Evolutionary conservation across 2,113 vertebrate genomes (phyloP).

Genomic region (Nettapus auritus): DNA sequence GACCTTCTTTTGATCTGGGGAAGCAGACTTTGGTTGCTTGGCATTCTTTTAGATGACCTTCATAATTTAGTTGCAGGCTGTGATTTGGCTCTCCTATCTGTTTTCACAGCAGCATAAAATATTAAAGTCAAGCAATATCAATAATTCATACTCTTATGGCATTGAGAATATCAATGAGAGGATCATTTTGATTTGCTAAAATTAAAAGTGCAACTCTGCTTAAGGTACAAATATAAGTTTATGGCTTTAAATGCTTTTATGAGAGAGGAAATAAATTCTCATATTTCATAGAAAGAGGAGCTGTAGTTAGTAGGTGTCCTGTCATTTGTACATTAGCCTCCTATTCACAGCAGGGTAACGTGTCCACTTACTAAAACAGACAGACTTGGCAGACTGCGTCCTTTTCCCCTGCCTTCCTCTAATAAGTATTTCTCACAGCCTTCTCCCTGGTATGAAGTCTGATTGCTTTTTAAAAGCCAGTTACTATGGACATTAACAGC

Average conservation of each 20-base stretch:
- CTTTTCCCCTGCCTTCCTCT: background rate
- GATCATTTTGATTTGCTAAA: slow-evolving; percentile 38
- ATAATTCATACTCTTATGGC: slow-evolving; percentile 61
- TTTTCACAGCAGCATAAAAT: slow-evolving; percentile 57
- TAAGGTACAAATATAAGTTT: slow-evolving; percentile 5
- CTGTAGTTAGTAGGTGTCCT: background rate
- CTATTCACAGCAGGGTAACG: background rate
- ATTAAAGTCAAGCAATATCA: slow-evolving; percentile 57
- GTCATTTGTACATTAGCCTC: background rate
- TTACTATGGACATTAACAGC: background rate
- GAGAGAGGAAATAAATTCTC: slow-evolving; percentile 28
- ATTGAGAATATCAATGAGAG: background rate
- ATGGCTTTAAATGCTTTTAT: slow-evolving; percentile 23
- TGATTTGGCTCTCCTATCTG: slow-evolving; percentile 44
- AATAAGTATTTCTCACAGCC: background rate
- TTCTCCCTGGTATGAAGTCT: background rate
- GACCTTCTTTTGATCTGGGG: slow-evolving; percentile 49
- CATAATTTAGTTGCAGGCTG: slow-evolving; percentile 24
- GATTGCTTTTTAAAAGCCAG: background rate
- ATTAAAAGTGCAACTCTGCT: slow-evolving; percentile 32
- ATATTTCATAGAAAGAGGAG: slow-evolving; percentile 28
- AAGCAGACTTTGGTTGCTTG: slow-evolving; percentile 19
- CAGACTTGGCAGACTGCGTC: background rate
- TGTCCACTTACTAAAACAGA: background rate
- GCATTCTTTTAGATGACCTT: slow-evolving; percentile 57